Percentiles rank a stretch among this genome's conserved stretches.
phyloP scores from a whole-genome alignment of 2,888 invertebrate genomes.

The Cecidostiba fungosa region DNA sequence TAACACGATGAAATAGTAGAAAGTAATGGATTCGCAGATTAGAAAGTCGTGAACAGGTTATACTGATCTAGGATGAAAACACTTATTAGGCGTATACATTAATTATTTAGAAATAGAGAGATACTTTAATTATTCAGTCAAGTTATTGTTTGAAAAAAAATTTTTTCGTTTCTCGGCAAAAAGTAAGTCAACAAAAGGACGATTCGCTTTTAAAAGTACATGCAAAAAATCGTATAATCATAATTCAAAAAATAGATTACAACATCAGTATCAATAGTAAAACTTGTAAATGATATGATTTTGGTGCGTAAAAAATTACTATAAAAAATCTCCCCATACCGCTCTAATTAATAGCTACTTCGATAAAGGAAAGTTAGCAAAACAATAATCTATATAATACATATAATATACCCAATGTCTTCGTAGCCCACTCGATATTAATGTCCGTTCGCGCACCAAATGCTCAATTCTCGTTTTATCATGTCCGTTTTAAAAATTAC shows the following conservation, averaged over 20 bases:
- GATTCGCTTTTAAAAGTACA: background rate
- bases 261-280: background rate
- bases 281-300: background rate
- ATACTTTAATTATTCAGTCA: slow-evolving; percentile 17
- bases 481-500: slow-evolving; percentile 30
- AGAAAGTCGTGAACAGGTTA: background rate
- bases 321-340: background rate
- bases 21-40: background rate
- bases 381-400: background rate
- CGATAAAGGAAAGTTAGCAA: background rate
- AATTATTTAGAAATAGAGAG: background rate
- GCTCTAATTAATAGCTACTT: background rate
- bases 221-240: background rate
- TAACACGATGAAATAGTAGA: background rate
- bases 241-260: background rate
- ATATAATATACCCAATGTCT: background rate
- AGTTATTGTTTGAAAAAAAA: background rate
- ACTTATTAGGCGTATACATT: background rate
- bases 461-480: background rate
- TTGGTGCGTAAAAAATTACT: background rate
- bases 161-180: background rate
- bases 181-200: background rate
- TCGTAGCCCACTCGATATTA: slow-evolving; percentile 32
- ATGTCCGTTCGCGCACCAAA: background rate
- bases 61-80: background rate